Evolutionary conservation across 2,888 invertebrate genomes (phyloP).

Genomic region (Embidobia sp.): DNA sequence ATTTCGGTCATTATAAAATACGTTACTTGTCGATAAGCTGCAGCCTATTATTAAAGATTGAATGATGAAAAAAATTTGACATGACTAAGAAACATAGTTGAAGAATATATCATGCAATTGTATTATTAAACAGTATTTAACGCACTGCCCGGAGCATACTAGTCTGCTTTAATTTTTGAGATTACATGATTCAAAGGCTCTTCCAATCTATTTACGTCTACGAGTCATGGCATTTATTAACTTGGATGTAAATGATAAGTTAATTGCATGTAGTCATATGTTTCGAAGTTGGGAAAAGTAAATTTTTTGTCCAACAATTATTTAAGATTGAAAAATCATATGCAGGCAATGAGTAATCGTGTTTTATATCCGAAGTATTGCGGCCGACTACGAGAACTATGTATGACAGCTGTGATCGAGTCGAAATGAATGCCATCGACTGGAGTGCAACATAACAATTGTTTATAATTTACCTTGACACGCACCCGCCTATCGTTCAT

Average conservation of each 20-base stretch:
- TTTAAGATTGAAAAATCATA: neutral
- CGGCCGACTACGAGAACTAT: neutral
- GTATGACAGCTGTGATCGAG: constrained; percentile 12
- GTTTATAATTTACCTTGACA: constrained; percentile 39
- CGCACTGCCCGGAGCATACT: constrained; percentile 7
- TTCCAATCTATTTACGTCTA: constrained; percentile 29
- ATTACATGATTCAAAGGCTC: constrained; percentile 10
- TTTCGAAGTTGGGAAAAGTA: too few species aligned
- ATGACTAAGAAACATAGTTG: neutral
- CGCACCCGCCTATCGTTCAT: constrained; percentile 50
- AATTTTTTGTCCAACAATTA: too few species aligned
- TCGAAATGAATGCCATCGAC: constrained; percentile 26
- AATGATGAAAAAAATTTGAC: too few species aligned
- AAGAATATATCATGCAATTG: neutral
- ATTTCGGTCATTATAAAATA: constrained; percentile 6
- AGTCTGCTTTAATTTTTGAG: constrained; percentile 2
- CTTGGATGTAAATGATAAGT: too few species aligned
- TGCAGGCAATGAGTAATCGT: constrained; percentile 3
- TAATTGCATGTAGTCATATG: too few species aligned
- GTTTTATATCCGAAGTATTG: constrained; percentile 18
- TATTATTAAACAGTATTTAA: constrained; percentile 8
- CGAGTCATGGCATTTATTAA: constrained; percentile 13
- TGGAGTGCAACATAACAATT: constrained; percentile 32
- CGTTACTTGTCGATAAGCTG: too few species aligned
- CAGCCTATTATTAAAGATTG: too few species aligned